Conservation (phyloP, 2,888 invertebrate species). For the Rotaria magnacalcarata region DNA sequence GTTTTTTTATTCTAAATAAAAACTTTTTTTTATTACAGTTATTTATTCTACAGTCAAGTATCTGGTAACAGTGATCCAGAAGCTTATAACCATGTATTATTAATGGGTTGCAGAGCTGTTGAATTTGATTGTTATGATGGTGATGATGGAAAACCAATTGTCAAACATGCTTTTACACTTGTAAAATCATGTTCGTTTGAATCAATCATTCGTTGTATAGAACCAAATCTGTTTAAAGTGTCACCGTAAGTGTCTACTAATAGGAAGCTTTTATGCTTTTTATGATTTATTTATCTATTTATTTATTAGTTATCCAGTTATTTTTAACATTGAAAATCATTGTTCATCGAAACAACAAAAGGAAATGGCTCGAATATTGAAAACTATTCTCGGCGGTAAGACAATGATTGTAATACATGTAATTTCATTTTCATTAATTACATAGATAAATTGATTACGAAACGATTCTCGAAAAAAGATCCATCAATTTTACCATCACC, state of each 20-base stretch:
- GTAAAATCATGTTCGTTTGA: conserved; percentile 7
- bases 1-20: too few species aligned
- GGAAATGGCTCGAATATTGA: conserved; percentile 57
- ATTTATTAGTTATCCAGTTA: conserved; percentile 54
- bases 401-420: background rate
- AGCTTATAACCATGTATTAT: background rate
- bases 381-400: conserved; percentile 59
- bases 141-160: background rate
- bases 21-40: background rate
- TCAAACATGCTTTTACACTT: background rate
- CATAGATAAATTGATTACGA: conserved; percentile 51
- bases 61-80: background rate
- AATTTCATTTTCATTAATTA: background rate
- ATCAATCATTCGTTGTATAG: background rate
- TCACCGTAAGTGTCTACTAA: background rate
- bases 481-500: conserved; percentile 79
- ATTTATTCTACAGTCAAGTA: conserved; percentile 4
- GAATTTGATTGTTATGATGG: conserved; percentile 32
- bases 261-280: too few species aligned
- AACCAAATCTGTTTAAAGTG: conserved; percentile 3
- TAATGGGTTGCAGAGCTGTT: background rate
- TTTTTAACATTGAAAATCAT: conserved; percentile 59
- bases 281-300: background rate
- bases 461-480: conserved; percentile 63
- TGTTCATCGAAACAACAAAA: conserved; percentile 57